phyloP scores from a whole-genome alignment of 2,113 vertebrate species.

The Holacanthus passer region DNA sequence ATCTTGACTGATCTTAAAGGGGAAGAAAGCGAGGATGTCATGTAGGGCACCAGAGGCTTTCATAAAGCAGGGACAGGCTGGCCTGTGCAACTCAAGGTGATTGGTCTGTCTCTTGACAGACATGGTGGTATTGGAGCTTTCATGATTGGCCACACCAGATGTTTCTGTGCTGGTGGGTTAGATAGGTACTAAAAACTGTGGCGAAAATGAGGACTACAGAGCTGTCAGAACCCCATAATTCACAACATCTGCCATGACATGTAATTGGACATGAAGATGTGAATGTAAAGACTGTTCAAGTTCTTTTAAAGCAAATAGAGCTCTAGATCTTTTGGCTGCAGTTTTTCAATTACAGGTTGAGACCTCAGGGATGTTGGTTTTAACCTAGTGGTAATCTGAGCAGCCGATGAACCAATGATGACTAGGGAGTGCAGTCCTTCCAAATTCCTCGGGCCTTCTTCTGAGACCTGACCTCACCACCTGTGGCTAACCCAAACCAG shows the following conservation, averaged over 20 bases:
- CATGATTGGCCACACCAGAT: not conserved
- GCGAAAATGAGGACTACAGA: not conserved
- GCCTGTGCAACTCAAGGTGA: no score
- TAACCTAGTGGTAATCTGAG: not conserved
- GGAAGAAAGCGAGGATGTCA: no score
- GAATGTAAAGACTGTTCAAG: not conserved
- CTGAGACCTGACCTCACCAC: constrained; percentile 56
- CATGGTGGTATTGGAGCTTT: no score
- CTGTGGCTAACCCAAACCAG: constrained; percentile 74
- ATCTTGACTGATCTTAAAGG: no score
- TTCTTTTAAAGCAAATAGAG: not conserved
- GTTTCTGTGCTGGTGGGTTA: not conserved
- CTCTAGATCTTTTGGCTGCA: not conserved
- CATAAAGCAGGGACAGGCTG: no score
- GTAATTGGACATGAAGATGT: not conserved
- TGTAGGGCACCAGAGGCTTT: no score
- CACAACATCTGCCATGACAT: not conserved
- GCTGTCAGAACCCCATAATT: not conserved
- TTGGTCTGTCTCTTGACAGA: no score
- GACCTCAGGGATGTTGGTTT: not conserved
- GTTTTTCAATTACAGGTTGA: not conserved
- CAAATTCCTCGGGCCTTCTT: not conserved
- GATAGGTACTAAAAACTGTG: not conserved
- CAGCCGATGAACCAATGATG: not conserved
- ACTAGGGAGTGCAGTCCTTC: not conserved